Conservation (phyloP, 2,888 invertebrate genomes). For the Diabrotica balteata region DNA sequence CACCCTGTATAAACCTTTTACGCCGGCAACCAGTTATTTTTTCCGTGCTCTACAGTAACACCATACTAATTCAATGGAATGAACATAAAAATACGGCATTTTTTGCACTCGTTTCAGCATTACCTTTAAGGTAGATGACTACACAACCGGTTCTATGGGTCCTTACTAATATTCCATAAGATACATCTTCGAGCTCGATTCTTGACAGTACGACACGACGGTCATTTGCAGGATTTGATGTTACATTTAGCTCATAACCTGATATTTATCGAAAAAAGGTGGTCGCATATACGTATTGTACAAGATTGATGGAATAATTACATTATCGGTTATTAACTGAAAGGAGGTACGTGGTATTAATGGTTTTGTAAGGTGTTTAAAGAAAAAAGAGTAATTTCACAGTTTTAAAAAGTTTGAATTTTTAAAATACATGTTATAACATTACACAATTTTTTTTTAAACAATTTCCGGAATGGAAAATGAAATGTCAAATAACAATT, state of each 20-base stretch:
- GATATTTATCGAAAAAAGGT: too few species aligned
- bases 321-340: too few species aligned
- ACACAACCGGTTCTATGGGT: conserved; percentile 18
- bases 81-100: conserved; percentile 24
- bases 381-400: too few species aligned
- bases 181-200: conserved; percentile 12
- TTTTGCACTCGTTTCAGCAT: conserved; percentile 15
- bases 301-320: too few species aligned
- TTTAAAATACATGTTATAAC: too few species aligned
- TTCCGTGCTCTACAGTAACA: conserved; percentile 16
- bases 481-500: too few species aligned
- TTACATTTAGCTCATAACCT: conserved; percentile 4
- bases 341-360: too few species aligned
- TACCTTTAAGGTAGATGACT: conserved; percentile 15
- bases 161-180: conserved; percentile 25
- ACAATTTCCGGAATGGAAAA: too few species aligned
- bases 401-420: too few species aligned
- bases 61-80: conserved; percentile 25
- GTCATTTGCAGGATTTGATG: conserved; percentile 12
- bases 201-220: conserved; percentile 4
- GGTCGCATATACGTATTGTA: too few species aligned
- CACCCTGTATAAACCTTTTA: conserved; percentile 8
- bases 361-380: too few species aligned
- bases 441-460: too few species aligned
- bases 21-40: conserved; percentile 13